These are phyloP conservation scores for Phataginus tetradactyla DNA, from an alignment of 2,797 vertebrate species.

Conservation along the genomic window DNA sequence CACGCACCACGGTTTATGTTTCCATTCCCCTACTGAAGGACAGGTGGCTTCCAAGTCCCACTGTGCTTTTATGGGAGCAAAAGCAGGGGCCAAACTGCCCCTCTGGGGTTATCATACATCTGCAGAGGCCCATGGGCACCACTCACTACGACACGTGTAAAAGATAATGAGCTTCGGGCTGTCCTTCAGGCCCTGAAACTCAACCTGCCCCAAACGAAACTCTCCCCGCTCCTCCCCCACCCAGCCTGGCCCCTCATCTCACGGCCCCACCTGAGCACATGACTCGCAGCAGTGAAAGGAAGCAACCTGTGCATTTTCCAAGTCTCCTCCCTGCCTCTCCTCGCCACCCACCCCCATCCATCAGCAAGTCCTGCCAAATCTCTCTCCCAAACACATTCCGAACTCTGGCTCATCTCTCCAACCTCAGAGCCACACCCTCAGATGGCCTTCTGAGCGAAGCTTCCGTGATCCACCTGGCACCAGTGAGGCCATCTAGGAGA, in stretches of 20 bases:
- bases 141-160: accelerated
- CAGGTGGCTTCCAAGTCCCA: not conserved
- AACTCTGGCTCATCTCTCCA: not conserved
- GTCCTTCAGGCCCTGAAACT: not conserved
- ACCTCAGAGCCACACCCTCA: not conserved
- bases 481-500: not conserved
- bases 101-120: not conserved
- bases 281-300: not conserved
- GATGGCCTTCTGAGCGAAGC: not conserved
- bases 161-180: not conserved
- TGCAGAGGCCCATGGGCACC: accelerated
- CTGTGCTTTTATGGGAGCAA: not conserved
- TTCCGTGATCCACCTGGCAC: not conserved
- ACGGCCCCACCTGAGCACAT: not conserved
- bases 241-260: not conserved
- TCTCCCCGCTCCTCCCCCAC: not conserved
- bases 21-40: not conserved
- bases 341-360: not conserved
- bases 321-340: not conserved
- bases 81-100: too few relatives aligned
- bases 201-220: not conserved
- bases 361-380: not conserved
- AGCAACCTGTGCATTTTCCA: not conserved
- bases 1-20: not conserved
- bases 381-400: not conserved